Conservation (phyloP, 2,113 vertebrate genomes). For the Daubentonia madagascariensis region DNA sequence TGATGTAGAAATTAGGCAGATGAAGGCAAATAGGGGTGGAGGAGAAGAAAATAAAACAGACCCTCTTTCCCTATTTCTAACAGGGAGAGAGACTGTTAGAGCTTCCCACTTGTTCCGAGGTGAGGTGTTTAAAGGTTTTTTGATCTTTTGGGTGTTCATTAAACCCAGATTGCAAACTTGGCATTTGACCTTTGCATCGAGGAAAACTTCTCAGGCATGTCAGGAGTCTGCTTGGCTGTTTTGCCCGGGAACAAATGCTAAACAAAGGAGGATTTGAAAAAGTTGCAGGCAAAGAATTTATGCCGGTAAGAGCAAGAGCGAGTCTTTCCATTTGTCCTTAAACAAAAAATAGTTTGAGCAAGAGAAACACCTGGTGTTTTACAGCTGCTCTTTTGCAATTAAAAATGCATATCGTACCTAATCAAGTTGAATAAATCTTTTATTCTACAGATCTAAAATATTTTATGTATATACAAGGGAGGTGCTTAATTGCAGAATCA, state of each 20-base stretch:
- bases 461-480: slow-evolving; percentile 39
- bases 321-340: neutral
- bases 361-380: slow-evolving; percentile 62
- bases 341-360: slow-evolving; percentile 46
- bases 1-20: slow-evolving; percentile 42
- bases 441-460: slow-evolving; percentile 60
- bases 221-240: neutral
- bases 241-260: neutral
- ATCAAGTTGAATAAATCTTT: slow-evolving; percentile 59
- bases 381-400: slow-evolving; percentile 67
- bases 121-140: neutral
- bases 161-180: slow-evolving; percentile 44
- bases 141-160: slow-evolving; percentile 33
- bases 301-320: neutral
- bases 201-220: neutral
- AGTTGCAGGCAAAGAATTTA: neutral
- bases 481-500: neutral
- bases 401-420: slow-evolving; percentile 51
- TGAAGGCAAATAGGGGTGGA: neutral
- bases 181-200: slow-evolving; percentile 47
- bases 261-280: neutral
- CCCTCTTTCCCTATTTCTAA: neutral
- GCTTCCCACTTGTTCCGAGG: neutral
- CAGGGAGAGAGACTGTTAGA: neutral
- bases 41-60: neutral